A percentile compares a stretch with the other conserved stretches of the same genome.
Evolutionary conservation across 35 echinoderm and acorn worm species (phyloP).

Genomic region (Hemicentrotus pulcherrimus): DNA sequence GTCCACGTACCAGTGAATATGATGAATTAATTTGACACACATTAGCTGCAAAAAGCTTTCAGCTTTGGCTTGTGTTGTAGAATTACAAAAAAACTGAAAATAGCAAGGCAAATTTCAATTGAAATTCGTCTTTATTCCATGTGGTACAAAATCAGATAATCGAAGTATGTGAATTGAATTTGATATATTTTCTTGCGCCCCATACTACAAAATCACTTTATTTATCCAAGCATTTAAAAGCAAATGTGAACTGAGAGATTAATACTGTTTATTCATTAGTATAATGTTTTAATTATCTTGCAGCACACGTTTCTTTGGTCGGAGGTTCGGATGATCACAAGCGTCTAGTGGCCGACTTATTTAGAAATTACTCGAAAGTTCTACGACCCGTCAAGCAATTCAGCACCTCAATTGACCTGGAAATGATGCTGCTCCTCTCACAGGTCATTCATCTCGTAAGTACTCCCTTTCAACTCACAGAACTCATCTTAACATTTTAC

Average conservation of each 20-base stretch:
- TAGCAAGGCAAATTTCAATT: not conserved
- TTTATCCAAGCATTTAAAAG: too few relatives aligned
- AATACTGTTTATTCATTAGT: not conserved
- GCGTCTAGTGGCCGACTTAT: constrained; percentile 25
- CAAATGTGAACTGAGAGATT: too few relatives aligned
- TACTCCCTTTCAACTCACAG: not conserved
- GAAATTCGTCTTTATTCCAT: not conserved
- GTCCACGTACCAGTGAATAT: not conserved
- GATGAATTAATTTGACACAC: not conserved
- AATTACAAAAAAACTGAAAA: not conserved
- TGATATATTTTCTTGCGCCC: too few relatives aligned
- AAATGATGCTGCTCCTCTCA: constrained; percentile 34
- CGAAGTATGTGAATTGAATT: too few relatives aligned
- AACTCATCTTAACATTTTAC: too few relatives aligned
- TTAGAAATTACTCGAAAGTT: constrained; percentile 12
- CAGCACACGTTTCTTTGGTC: constrained; percentile 24
- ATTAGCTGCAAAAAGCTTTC: not conserved
- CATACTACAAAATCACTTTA: too few relatives aligned
- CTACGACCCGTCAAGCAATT: constrained; percentile 31
- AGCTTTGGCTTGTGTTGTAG: not conserved
- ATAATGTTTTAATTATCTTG: not conserved
- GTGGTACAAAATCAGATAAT: not conserved
- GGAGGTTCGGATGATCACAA: constrained; percentile 6
- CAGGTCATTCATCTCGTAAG: constrained; percentile 46
- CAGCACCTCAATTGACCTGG: constrained; percentile 45